Percentiles rank a stretch among this genome's conserved stretches.
Evolutionary conservation across 2,888 invertebrate species (phyloP).

Genomic region (Conomelus anceps): DNA sequence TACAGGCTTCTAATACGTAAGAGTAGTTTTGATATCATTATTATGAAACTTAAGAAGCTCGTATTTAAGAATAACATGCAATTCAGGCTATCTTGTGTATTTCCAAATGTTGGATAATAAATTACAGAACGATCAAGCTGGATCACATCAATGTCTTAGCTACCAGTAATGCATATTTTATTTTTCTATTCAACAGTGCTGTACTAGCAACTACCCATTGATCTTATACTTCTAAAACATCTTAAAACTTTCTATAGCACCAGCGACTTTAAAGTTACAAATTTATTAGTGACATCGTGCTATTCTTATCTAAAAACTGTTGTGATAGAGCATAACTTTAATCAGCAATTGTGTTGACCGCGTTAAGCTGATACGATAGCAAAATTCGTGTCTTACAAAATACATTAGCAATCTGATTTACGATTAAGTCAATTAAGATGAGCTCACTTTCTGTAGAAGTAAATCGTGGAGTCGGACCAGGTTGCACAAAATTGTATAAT

Average conservation of each 20-base stretch:
- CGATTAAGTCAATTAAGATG: neutral
- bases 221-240: neutral
- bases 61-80: conserved; percentile 1
- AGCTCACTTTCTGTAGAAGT: conserved; percentile 12
- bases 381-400: neutral
- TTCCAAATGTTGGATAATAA: neutral
- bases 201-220: neutral
- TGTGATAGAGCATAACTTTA: neutral
- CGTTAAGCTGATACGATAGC: neutral
- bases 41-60: neutral
- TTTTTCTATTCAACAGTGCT: neutral
- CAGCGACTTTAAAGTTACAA: neutral
- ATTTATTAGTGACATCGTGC: neutral
- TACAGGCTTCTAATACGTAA: too few species aligned
- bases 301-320: neutral
- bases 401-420: neutral
- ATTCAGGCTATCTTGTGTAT: neutral
- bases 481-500: conserved; percentile 8
- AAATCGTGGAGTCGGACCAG: conserved; percentile 2
- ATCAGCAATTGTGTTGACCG: neutral
- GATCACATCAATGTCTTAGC: neutral
- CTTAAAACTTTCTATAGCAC: neutral
- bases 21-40: neutral
- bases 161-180: neutral
- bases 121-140: neutral